Evolutionary conservation across 2,888 invertebrate genomes (phyloP).

Genomic region (Harpagoxenus sublaevis): DNA sequence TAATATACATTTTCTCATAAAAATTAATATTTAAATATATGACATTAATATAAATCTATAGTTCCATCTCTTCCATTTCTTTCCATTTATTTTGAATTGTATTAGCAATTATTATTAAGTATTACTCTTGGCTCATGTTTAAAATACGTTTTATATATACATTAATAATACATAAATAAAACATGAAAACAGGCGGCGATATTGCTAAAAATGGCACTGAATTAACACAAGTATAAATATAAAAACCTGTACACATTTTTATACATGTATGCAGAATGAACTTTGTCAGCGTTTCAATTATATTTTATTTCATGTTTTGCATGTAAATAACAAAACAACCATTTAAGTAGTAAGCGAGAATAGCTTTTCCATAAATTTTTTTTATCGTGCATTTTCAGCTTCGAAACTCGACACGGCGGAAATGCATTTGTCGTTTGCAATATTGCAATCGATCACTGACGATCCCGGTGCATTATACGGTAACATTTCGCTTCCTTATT

Average conservation of each 20-base stretch:
- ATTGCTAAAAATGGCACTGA: neutral
- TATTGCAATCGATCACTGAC: slow-evolving; percentile 14
- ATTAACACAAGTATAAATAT: neutral
- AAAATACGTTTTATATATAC: neutral
- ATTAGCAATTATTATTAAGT: neutral
- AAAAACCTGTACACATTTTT: neutral
- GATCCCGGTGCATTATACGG: slow-evolving; percentile 30
- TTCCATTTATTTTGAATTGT: neutral
- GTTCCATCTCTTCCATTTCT: neutral
- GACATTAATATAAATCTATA: neutral
- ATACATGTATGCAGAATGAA: neutral
- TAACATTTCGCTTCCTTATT: slow-evolving; percentile 55
- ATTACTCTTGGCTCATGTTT: neutral
- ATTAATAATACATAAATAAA: slow-evolving; percentile 2
- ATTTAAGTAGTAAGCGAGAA: slow-evolving; percentile 1
- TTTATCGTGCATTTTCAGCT: neutral
- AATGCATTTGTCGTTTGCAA: slow-evolving; percentile 29
- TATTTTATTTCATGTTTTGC: neutral
- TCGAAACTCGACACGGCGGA: neutral
- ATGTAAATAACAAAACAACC: neutral
- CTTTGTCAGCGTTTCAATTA: neutral
- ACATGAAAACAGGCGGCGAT: neutral
- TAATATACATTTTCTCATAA: neutral
- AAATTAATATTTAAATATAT: neutral
- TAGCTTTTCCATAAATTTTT: slow-evolving; percentile 8